Base-by-base conservation (phyloP, 2,888 invertebrate species). In the Ophion ventricosus region DNA sequence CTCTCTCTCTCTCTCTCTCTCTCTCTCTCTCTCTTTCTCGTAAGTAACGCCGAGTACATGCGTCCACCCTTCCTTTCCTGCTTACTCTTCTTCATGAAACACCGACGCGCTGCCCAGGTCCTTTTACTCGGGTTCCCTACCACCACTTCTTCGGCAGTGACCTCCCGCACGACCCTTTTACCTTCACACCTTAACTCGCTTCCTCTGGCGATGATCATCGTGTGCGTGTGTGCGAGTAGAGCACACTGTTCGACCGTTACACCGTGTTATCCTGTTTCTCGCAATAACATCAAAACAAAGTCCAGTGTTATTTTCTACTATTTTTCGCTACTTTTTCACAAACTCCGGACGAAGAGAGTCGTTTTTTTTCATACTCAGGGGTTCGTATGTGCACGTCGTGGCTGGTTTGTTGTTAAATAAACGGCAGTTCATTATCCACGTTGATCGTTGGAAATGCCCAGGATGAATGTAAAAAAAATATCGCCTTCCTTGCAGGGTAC, bases 141-240 rank as follows among this genome's bases (percentile, higher is more conserved):
- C 89, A 89, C 91, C 88, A 90, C 87, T 90, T 87, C 90, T 90
- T 90, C 90, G 90, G 85, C 88, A 91, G 89, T 92, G 92, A 92
- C 92, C 92, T 92, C 91, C 87, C 86, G 86, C 84, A 82, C 91
- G 92, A 92, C 90, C 92, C 91, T 91, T 90, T 91, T 91, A 90
- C 90, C 91, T 90, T 89, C 87, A 67, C 84, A 87, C 88, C 88
- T 89, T 88, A 86, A 80, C 61, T 63, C 80, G 73, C 59, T 82
- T 76, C 69, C 75, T 76, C 72, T 67, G 72, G 57, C 66, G 11
- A 66, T 69, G 40, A 61, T 59, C 77, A 49, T 11, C 3, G 49
- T 14, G 4, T 17, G 49, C 17, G 49, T 49, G 20, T 67, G 56
- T 69, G 23, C 59, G 76, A 56, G 61, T 59, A 76, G 59, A 76